phyloP scores from a whole-genome alignment of 2,113 vertebrate genomes.

The Callipepla squamata region DNA sequence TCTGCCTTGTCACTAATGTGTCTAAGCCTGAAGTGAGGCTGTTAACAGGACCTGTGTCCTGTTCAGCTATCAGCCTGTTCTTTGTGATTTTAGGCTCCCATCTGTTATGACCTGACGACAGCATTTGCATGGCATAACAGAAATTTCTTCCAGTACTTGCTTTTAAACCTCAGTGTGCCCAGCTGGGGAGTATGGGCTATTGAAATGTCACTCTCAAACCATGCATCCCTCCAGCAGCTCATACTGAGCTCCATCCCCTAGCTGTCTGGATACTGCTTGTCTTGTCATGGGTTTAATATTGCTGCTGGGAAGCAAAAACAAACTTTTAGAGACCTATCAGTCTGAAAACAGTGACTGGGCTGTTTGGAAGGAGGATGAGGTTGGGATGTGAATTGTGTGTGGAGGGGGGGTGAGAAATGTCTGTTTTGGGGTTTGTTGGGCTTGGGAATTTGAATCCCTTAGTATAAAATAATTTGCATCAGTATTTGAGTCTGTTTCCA shows the following conservation, averaged over 20 bases:
- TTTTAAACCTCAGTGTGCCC: neutral
- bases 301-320: neutral
- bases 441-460: slow-evolving; percentile 40
- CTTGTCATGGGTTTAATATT: neutral
- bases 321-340: neutral
- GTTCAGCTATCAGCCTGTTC: no score
- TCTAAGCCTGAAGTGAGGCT: neutral
- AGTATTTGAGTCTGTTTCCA: slow-evolving; percentile 33
- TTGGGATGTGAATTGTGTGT: slow-evolving; percentile 25
- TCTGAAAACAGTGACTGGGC: neutral
- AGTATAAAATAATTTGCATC: slow-evolving; percentile 52
- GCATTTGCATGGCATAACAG: neutral
- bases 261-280: neutral
- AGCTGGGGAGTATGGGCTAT: neutral
- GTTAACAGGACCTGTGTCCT: neutral
- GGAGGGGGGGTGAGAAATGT: slow-evolving; percentile 45
- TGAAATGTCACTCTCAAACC: neutral
- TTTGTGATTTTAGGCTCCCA: neutral
- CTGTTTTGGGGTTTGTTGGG: slow-evolving; percentile 48
- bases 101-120: neutral
- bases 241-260: neutral
- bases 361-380: slow-evolving; percentile 12
- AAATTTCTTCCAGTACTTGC: neutral
- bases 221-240: neutral
- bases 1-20: neutral